phyloP scores from a whole-genome alignment of 2,888 invertebrate genomes.

The Reticulitermes lucifugus region DNA sequence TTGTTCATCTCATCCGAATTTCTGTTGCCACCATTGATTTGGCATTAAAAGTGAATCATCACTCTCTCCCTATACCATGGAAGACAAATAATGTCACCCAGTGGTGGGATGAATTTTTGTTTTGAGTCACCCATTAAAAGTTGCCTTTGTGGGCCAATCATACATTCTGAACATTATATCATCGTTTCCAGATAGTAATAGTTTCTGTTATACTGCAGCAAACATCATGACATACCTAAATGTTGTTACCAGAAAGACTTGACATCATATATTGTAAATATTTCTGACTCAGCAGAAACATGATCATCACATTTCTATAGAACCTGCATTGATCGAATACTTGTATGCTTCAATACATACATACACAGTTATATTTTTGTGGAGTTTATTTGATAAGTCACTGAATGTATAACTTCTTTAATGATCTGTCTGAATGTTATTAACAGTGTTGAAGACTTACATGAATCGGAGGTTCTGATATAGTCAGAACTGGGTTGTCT shows the following conservation, averaged over 20 bases:
- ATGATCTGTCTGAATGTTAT: slow-evolving; percentile 30
- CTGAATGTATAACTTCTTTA: slow-evolving; percentile 28
- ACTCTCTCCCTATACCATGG: background rate
- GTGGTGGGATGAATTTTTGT: background rate
- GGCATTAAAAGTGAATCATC: slow-evolving; percentile 21
- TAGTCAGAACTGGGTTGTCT: slow-evolving; percentile 26
- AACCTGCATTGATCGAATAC: slow-evolving; percentile 7
- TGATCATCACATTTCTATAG: slow-evolving; percentile 6
- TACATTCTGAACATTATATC: background rate
- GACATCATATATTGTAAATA: slow-evolving; percentile 35
- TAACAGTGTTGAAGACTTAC: background rate
- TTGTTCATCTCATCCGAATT: slow-evolving; percentile 6
- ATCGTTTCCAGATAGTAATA: background rate
- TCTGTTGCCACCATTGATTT: slow-evolving; percentile 6
- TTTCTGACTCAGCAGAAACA: background rate
- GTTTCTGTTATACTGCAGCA: background rate
- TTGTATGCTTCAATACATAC: slow-evolving; percentile 21
- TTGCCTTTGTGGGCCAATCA: slow-evolving; percentile 15
- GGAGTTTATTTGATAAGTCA: slow-evolving; percentile 25
- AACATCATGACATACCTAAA: slow-evolving; percentile 39
- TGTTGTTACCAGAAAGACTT: slow-evolving; percentile 28
- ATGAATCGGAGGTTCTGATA: slow-evolving; percentile 1
- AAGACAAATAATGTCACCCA: background rate
- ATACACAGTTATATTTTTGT: slow-evolving; percentile 3
- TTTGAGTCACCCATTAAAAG: background rate